These are phyloP conservation scores for Muraenolepis orangiensis DNA, from an alignment of 2,797 vertebrate species.

Conservation along the genomic window DNA sequence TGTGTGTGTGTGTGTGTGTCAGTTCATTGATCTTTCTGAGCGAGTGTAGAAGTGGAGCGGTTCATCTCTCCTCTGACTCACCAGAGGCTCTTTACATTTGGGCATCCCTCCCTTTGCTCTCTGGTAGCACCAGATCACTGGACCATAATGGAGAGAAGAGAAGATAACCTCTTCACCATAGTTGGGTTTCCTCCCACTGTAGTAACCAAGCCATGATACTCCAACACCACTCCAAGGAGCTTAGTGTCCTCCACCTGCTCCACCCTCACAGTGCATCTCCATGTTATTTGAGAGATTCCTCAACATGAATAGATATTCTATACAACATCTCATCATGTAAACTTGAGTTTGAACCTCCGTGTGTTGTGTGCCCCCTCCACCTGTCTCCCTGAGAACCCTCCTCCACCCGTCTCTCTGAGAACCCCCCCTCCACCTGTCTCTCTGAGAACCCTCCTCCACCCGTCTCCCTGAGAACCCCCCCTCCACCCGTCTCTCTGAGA, in stretches of 20 bases:
- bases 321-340: background rate
- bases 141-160: background rate
- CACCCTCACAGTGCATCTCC: background rate
- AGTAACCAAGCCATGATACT: background rate
- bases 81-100: too few species aligned
- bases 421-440: background rate
- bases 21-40: background rate
- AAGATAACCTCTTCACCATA: too few species aligned
- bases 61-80: background rate
- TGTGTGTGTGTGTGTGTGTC: too few species aligned
- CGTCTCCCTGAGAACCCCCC: too few species aligned
- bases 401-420: too few species aligned
- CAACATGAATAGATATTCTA: background rate
- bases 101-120: background rate
- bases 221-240: background rate
- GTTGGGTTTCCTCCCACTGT: background rate
- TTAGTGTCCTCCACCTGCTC: background rate
- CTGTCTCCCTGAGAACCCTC: background rate
- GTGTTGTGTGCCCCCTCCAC: background rate
- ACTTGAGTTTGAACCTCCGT: background rate
- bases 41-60: background rate
- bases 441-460: too few species aligned
- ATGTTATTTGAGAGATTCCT: background rate
- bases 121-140: background rate
- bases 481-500: too few species aligned